phyloP scores from a whole-genome alignment of 2,113 vertebrate species.

The Cepphus grylle region DNA sequence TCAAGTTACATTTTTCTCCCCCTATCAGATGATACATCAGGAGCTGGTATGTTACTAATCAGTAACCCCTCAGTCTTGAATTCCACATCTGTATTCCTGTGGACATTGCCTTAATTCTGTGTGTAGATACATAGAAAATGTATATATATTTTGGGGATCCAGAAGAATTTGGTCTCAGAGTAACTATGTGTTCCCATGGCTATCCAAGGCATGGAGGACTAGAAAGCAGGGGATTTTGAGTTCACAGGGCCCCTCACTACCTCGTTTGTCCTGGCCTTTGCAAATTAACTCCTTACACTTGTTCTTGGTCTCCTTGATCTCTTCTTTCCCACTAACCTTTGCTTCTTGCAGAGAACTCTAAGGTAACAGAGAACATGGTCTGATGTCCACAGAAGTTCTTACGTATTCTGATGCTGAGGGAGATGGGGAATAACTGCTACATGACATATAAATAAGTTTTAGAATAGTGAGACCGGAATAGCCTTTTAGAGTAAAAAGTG shows the following conservation, averaged over 20 bases:
- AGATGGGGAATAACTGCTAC: neutral
- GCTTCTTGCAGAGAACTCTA: neutral
- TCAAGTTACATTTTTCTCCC: neutral
- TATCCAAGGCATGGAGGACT: neutral
- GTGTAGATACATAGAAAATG: neutral
- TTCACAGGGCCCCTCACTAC: neutral
- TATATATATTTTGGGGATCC: neutral
- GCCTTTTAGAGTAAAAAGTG: neutral
- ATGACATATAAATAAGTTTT: neutral
- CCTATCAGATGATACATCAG: neutral
- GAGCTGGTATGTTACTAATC: neutral
- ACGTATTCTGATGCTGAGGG: neutral
- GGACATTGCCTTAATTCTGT: neutral
- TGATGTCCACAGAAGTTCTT: neutral
- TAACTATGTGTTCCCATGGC: neutral
- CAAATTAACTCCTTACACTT: neutral
- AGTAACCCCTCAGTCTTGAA: neutral
- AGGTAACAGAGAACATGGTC: neutral
- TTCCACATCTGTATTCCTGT: neutral
- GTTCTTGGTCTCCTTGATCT: rapidly evolving
- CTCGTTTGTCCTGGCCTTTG: neutral
- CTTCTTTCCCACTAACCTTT: neutral
- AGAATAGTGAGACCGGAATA: neutral
- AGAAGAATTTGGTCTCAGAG: neutral
- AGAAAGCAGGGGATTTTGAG: neutral